These are phyloP conservation scores for Mycalesis mineus DNA, from an alignment of 2,888 invertebrate species.

Conservation along the genomic window DNA sequence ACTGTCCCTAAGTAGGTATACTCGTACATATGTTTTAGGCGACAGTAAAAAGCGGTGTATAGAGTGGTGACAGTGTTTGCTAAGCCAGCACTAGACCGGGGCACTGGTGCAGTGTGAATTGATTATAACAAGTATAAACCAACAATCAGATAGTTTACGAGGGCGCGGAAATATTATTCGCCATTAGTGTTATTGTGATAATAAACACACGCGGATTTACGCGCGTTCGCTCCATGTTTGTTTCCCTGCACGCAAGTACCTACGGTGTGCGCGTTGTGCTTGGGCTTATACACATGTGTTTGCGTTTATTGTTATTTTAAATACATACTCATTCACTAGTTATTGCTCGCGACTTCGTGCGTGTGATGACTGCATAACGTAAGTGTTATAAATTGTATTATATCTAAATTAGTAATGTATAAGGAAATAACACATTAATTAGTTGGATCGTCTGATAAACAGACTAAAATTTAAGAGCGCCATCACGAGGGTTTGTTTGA, in stretches of 20 bases:
- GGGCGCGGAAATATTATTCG: slow-evolving; percentile 9
- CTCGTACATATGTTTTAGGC: no score
- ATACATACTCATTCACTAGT: background rate
- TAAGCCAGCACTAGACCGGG: background rate
- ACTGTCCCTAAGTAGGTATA: no score
- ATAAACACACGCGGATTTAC: slow-evolving; percentile 5
- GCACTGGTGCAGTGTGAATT: background rate
- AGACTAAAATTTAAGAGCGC: no score
- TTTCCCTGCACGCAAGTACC: background rate
- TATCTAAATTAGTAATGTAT: no score
- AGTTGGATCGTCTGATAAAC: no score
- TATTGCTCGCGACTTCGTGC: background rate
- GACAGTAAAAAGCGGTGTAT: no score
- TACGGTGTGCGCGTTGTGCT: background rate
- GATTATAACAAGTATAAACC: background rate
- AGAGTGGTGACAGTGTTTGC: no score
- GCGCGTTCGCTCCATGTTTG: background rate
- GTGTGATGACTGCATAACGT: no score
- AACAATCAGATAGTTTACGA: slow-evolving; percentile 9
- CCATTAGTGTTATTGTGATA: slow-evolving; percentile 7
- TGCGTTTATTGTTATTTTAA: background rate
- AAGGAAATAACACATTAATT: no score
- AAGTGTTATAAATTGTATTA: no score
- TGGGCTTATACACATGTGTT: background rate
- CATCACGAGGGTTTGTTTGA: no score